phyloP scores from a whole-genome alignment of 2,888 invertebrate species.

The Craniophora ligustri region DNA sequence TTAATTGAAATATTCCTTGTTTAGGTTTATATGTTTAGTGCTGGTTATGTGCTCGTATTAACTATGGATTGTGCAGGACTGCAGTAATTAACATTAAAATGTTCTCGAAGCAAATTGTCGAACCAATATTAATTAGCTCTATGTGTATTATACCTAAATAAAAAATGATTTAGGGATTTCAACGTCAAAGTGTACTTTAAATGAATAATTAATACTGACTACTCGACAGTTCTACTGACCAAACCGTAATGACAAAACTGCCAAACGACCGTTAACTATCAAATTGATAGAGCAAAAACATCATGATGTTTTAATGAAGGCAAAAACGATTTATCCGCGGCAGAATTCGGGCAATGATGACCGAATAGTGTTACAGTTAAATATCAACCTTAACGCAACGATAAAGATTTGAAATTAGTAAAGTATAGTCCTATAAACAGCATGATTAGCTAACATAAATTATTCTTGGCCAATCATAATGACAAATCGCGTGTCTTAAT shows the following conservation, averaged over 20 bases:
- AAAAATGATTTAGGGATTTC: too few relatives aligned
- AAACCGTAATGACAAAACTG: conserved; percentile 43
- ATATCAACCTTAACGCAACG: conserved; percentile 35
- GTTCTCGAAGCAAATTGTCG: too few relatives aligned
- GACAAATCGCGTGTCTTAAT: conserved; percentile 33
- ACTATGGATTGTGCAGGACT: too few relatives aligned
- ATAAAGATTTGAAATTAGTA: conserved; percentile 26
- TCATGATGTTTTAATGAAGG: conserved; percentile 51
- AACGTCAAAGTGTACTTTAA: background rate
- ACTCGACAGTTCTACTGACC: conserved; percentile 27
- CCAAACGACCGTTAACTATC: conserved; percentile 50
- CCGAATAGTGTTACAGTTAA: conserved; percentile 15
- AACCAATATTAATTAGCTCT: too few relatives aligned
- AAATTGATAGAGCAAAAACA: conserved; percentile 56
- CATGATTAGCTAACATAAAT: conserved; percentile 20
- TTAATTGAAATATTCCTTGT: background rate
- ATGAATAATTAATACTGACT: conserved; percentile 21
- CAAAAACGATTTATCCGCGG: conserved; percentile 51
- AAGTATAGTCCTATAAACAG: background rate
- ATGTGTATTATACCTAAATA: too few relatives aligned
- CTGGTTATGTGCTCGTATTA: too few relatives aligned
- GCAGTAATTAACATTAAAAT: too few relatives aligned
- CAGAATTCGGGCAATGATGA: conserved; percentile 53
- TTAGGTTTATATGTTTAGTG: too few relatives aligned
- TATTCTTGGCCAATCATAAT: conserved; percentile 20